phyloP scores from a whole-genome alignment of 35 echinoderm and acorn worm genomes.

The Diadema setosum region DNA sequence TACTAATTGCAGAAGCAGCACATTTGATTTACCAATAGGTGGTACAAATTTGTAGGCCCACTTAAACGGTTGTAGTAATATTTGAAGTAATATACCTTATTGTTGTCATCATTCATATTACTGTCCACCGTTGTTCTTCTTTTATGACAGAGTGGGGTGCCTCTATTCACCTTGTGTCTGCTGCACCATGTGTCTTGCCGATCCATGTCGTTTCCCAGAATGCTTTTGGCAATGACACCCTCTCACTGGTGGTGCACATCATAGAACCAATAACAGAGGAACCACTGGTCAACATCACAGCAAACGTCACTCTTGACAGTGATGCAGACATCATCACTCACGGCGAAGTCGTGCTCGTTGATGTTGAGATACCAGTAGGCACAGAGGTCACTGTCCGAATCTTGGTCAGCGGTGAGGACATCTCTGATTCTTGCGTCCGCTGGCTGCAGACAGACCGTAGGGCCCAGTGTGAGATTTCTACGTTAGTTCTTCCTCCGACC shows the following conservation, averaged over 20 bases:
- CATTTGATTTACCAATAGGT: background rate
- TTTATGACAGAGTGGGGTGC: background rate
- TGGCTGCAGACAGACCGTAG: background rate
- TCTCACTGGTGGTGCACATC: background rate
- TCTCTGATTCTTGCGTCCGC: background rate
- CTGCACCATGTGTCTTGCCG: background rate
- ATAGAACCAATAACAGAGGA: background rate
- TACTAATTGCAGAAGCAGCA: background rate
- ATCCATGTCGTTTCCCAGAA: background rate
- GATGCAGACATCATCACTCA: background rate
- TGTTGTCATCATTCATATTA: background rate
- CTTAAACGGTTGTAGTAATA: background rate
- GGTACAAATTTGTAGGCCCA: background rate
- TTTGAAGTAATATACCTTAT: background rate
- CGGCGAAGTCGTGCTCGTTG: background rate
- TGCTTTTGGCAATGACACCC: constrained; percentile 5
- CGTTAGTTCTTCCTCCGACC: background rate
- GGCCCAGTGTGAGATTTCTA: background rate
- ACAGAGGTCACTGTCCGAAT: background rate
- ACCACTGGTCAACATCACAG: background rate
- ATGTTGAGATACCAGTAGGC: background rate
- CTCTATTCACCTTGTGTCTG: background rate
- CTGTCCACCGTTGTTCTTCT: background rate
- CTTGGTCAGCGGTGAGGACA: background rate
- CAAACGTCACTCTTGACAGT: background rate